phyloP scores from a whole-genome alignment of 2,113 vertebrate genomes.

The Lycaon pictus region DNA sequence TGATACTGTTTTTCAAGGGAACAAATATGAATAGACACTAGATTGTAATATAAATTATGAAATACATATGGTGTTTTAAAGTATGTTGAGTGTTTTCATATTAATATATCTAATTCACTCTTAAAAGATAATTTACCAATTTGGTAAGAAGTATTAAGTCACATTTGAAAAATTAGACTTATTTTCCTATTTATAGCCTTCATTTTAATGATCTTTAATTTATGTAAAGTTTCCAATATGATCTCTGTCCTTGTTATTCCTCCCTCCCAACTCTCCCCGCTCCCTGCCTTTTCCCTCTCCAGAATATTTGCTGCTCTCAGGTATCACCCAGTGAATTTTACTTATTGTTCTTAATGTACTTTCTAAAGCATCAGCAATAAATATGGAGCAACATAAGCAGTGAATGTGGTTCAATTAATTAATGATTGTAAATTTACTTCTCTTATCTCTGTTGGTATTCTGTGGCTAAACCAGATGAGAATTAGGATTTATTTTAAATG shows the following conservation, averaged over 20 bases:
- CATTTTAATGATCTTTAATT: background rate
- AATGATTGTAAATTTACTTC: background rate
- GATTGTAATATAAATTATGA: background rate
- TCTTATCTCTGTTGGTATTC: background rate
- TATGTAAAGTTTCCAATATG: background rate
- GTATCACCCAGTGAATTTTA: background rate
- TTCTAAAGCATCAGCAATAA: background rate
- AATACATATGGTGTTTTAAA: background rate
- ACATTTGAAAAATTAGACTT: background rate
- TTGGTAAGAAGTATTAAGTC: background rate
- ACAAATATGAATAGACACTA: background rate
- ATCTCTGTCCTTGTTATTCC: background rate
- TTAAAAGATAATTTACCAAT: background rate
- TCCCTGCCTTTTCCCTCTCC: background rate
- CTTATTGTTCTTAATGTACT: background rate
- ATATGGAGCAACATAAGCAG: background rate
- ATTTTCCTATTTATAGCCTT: background rate
- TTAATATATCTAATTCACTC: background rate
- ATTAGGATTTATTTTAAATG: background rate
- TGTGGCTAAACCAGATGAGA: background rate
- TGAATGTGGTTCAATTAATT: background rate
- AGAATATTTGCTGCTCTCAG: background rate
- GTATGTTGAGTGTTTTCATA: background rate
- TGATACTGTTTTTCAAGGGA: background rate
- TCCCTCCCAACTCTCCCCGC: background rate